Percentiles rank a stretch among this genome's conserved stretches.
Evolutionary conservation across 2,797 vertebrate genomes (phyloP).

Genomic region (Ispidina lecontei): DNA sequence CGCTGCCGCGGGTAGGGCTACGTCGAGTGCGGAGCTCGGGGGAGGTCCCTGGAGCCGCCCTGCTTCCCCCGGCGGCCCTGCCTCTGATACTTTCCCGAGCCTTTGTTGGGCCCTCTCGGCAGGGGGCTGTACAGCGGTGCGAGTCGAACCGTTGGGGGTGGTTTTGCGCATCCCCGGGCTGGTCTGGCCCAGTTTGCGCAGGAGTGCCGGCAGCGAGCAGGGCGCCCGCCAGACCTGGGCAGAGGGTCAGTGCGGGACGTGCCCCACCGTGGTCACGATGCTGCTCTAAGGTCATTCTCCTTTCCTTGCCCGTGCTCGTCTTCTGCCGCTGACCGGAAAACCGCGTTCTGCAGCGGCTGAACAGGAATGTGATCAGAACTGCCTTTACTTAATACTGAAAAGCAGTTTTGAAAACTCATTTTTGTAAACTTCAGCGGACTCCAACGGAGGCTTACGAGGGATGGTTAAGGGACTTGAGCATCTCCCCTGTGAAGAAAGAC

Average conservation of each 20-base stretch:
- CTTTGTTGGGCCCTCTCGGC: background rate
- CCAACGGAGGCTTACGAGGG: too few relatives aligned
- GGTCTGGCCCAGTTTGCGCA: too few relatives aligned
- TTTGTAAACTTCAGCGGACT: too few relatives aligned
- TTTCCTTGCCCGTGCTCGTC: background rate
- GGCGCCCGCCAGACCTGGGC: background rate
- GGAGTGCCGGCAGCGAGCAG: background rate
- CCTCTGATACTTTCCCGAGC: background rate
- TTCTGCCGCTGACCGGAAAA: background rate
- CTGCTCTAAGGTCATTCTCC: background rate
- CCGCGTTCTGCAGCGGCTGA: background rate
- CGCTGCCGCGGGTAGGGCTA: background rate
- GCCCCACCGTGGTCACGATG: background rate
- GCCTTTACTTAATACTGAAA: background rate
- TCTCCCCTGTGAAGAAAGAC: too few relatives aligned
- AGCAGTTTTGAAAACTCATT: background rate
- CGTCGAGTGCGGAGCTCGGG: background rate
- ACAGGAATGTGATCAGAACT: background rate
- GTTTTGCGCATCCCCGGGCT: too few relatives aligned
- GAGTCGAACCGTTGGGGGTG: background rate
- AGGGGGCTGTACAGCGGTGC: background rate
- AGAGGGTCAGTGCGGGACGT: background rate
- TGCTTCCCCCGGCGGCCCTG: background rate
- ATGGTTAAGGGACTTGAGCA: too few relatives aligned
- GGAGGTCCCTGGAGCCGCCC: background rate